Evolutionary conservation across 2,888 invertebrate genomes (phyloP).

Genomic region (Agrotis ipsilon): DNA sequence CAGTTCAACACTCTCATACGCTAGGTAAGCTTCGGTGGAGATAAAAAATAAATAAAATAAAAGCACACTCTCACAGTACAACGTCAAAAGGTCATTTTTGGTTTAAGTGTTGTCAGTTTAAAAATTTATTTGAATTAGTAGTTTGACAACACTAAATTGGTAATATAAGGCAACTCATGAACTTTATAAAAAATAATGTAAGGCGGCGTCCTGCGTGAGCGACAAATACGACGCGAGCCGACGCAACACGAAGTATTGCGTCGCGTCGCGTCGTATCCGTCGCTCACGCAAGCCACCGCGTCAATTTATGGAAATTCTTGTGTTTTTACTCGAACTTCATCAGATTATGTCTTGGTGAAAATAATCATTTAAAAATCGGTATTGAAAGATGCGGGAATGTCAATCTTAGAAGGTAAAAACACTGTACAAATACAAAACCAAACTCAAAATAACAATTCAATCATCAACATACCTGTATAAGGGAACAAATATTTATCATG

Average conservation of each 20-base stretch:
- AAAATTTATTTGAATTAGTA: no score
- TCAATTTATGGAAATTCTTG: no score
- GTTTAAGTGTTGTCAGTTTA: slow-evolving; percentile 18
- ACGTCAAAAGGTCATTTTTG: slow-evolving; percentile 4
- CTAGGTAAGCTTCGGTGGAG: slow-evolving; percentile 53
- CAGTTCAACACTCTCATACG: slow-evolving; percentile 60
- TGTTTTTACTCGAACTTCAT: no score
- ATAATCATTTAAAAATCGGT: background rate
- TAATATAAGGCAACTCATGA: background rate
- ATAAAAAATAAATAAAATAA: slow-evolving; percentile 54
- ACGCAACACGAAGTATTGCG: no score
- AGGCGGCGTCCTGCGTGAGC: no score
- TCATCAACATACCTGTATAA: slow-evolving; percentile 92
- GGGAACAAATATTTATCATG: slow-evolving; percentile 96
- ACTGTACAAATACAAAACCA: slow-evolving; percentile 29
- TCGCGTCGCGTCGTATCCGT: no score
- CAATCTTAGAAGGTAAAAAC: background rate
- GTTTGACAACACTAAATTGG: no score
- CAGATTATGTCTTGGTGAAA: no score
- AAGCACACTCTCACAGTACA: slow-evolving; percentile 60
- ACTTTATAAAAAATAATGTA: no score
- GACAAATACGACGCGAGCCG: no score
- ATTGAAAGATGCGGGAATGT: background rate
- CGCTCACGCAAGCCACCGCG: no score
- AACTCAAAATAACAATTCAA: slow-evolving; percentile 17